phyloP scores from a whole-genome alignment of 2,113 vertebrate species.

The Columba janthina region DNA sequence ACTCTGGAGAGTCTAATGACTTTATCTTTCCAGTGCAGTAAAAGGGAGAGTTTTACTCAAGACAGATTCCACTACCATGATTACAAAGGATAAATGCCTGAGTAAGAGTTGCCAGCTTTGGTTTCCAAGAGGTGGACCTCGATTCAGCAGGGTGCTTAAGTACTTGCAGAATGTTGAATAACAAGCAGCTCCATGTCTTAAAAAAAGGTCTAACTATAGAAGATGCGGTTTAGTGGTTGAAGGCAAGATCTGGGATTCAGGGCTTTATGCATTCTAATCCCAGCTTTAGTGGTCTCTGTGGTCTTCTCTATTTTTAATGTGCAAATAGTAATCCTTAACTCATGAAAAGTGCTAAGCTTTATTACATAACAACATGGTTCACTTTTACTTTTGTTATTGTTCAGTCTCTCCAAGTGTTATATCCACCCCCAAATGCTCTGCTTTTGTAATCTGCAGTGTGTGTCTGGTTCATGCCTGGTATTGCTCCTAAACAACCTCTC shows the following conservation, averaged over 20 bases:
- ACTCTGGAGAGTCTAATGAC: background rate
- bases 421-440: constrained; percentile 9
- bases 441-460: background rate
- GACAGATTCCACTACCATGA: background rate
- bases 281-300: constrained; percentile 58
- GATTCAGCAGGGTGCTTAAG: constrained; percentile 38
- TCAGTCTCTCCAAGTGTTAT: constrained; percentile 10
- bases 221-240: constrained; percentile 65
- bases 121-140: constrained; percentile 10
- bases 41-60: background rate
- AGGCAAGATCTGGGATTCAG: constrained; percentile 39
- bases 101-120: background rate
- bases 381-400: constrained; percentile 59
- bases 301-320: constrained; percentile 60
- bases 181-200: constrained; percentile 18
- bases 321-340: constrained; percentile 46
- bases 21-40: background rate
- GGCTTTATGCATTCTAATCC: constrained; percentile 18
- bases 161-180: constrained; percentile 44
- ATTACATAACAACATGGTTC: constrained; percentile 46
- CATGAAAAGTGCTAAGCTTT: constrained; percentile 39
- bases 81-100: background rate
- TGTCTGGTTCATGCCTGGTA: background rate
- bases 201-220: constrained; percentile 26
- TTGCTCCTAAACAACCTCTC: background rate